Evolutionary conservation across 1,140 invertebrate species (phyloP).

Genomic region (Probaryconus sp.): DNA sequence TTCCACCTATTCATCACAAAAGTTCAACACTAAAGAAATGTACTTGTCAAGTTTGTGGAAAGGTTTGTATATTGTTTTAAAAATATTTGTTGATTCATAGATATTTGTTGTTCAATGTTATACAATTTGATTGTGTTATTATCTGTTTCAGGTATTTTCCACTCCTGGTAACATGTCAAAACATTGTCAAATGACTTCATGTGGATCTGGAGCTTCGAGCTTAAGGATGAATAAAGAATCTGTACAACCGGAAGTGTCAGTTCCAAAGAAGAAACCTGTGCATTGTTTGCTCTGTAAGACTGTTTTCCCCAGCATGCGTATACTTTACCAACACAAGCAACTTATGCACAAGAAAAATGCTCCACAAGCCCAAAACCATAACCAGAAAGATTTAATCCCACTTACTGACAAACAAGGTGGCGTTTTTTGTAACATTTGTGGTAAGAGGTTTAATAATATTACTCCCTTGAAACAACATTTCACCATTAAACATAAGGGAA

Average conservation of each 20-base stretch:
- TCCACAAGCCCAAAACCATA: slow-evolving; percentile 3
- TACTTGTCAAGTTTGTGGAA: slow-evolving; percentile 78
- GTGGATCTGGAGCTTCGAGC: slow-evolving; percentile 8
- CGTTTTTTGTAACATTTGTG: slow-evolving; percentile 80
- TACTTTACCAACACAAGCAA: slow-evolving; percentile 73
- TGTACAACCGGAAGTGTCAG: background rate
- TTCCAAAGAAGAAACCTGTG: slow-evolving; percentile 63
- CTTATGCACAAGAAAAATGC: slow-evolving; percentile 64
- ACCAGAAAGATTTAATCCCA: slow-evolving; percentile 75
- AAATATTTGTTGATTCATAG: too few relatives aligned
- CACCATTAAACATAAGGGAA: slow-evolving; percentile 75
- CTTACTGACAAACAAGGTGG: slow-evolving; percentile 76
- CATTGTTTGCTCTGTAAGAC: slow-evolving; percentile 72
- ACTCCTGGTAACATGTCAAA: slow-evolving; percentile 75
- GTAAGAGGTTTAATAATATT: slow-evolving; percentile 78
- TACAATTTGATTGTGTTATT: too few relatives aligned
- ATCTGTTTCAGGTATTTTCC: slow-evolving; percentile 79
- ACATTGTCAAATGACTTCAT: slow-evolving; percentile 72
- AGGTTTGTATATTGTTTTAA: slow-evolving; percentile 25
- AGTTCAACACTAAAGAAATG: slow-evolving; percentile 68
- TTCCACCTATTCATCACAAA: slow-evolving; percentile 43
- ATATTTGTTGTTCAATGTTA: too few relatives aligned
- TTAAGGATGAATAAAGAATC: slow-evolving; percentile 31
- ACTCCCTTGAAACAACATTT: slow-evolving; percentile 80
- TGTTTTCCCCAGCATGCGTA: slow-evolving; percentile 69